A percentile compares a stretch with the other conserved stretches of the same genome.
These are phyloP conservation scores for Palaemon carinicauda DNA, from an alignment of 1,140 invertebrate genomes.

Conservation along the genomic window DNA sequence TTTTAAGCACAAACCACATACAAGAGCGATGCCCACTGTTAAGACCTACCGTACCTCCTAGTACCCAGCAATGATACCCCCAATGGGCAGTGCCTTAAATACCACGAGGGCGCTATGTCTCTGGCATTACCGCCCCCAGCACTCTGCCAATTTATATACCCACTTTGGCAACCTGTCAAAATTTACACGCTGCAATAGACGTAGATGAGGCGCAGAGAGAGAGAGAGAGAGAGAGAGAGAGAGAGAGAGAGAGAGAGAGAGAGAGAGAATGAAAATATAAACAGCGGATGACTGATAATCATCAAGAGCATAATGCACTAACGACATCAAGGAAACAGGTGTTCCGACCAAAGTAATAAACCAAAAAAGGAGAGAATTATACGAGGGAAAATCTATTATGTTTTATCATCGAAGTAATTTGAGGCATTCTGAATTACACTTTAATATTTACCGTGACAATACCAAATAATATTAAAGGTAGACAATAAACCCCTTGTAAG, in stretches of 20 bases:
- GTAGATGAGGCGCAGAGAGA: neutral
- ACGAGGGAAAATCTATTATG: no score
- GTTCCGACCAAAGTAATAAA: no score
- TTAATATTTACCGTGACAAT: no score
- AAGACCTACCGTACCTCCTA: neutral
- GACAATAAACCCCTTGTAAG: no score
- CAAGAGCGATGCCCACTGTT: neutral
- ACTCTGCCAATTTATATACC: constrained; percentile 24
- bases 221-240: neutral
- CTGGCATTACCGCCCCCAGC: constrained; percentile 17
- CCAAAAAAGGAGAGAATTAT: no score
- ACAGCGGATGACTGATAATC: no score
- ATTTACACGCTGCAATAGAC: neutral
- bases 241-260: neutral
- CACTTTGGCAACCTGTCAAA: constrained; percentile 21
- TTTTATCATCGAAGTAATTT: no score
- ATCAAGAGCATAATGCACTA: no score
- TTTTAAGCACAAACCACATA: neutral
- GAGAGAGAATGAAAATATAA: neutral
- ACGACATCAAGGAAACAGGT: no score
- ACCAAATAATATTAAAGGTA: no score
- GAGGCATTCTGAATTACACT: no score
- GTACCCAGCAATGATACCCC: neutral
- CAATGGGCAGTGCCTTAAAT: constrained; percentile 20
- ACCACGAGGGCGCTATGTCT: constrained; percentile 16